These are phyloP conservation scores for Clunio marinus DNA, from an alignment of 2,888 invertebrate species.

Conservation along the genomic window DNA sequence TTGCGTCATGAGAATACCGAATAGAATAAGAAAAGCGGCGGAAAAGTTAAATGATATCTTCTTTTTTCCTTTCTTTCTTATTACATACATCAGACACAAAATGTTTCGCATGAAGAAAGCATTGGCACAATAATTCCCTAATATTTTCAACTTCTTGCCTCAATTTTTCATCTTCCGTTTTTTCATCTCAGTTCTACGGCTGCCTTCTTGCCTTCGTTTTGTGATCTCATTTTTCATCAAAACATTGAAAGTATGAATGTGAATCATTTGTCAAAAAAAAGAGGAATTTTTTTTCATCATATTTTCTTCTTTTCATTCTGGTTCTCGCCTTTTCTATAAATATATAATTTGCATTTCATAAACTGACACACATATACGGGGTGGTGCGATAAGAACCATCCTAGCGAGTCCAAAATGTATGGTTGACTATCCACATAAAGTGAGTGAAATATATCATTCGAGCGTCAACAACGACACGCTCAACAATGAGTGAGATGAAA, in stretches of 20 bases:
- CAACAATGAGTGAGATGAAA: conserved; percentile 1
- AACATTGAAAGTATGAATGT: conserved; percentile 24
- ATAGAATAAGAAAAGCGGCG: too few species aligned
- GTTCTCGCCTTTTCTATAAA: neutral
- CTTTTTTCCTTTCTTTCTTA: too few species aligned
- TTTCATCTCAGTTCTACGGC: conserved; percentile 9
- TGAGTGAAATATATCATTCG: conserved; percentile 32
- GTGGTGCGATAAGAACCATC: conserved; percentile 19
- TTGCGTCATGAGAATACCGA: neutral
- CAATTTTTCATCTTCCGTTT: conserved; percentile 6
- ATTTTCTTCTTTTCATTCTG: too few species aligned
- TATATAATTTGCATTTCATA: conserved; percentile 36
- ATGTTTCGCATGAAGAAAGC: too few species aligned
- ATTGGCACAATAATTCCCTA: too few species aligned
- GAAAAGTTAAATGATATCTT: neutral
- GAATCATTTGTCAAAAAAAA: conserved; percentile 39
- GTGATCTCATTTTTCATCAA: conserved; percentile 37
- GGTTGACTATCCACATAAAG: conserved; percentile 22
- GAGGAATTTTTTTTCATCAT: conserved; percentile 13
- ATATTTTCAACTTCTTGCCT: neutral
- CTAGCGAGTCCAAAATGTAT: neutral
- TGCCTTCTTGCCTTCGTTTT: conserved; percentile 21
- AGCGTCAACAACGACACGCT: neutral
- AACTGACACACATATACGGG: neutral
- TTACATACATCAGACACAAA: too few species aligned